A percentile compares a stretch with the other conserved stretches of the same genome.
Evolutionary conservation across 2,797 vertebrate genomes (phyloP).

Genomic region (Rhodeus uyekii): DNA sequence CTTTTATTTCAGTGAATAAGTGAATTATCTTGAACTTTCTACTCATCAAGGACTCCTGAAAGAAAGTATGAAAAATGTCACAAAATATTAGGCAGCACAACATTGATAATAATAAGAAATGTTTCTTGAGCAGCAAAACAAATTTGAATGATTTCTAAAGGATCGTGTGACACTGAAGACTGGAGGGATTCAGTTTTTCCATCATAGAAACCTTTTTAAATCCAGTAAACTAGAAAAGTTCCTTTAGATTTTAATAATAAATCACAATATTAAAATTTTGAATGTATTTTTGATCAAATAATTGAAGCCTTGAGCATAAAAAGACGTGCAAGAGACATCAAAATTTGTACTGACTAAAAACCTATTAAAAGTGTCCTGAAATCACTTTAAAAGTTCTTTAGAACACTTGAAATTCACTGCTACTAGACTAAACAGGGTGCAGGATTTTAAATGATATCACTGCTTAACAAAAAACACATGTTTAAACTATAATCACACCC

Average conservation of each 20-base stretch:
- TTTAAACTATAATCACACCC: neutral
- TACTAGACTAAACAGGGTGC: conserved; percentile 1
- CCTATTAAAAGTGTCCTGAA: neutral
- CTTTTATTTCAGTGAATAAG: neutral
- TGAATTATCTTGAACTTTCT: neutral
- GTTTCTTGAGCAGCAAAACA: neutral
- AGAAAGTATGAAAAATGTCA: no score
- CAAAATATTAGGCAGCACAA: no score
- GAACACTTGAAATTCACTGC: neutral
- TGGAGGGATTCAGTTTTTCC: neutral
- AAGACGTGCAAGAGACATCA: neutral
- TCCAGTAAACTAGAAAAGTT: neutral
- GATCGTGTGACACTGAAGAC: neutral
- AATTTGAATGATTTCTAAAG: no score
- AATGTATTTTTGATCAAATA: neutral
- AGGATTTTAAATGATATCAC: conserved; percentile 7
- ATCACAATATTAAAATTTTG: neutral
- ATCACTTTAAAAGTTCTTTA: neutral
- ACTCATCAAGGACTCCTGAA: no score
- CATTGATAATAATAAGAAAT: neutral
- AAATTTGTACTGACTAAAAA: neutral
- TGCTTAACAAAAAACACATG: conserved; percentile 3
- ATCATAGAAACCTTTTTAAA: neutral
- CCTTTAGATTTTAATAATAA: neutral
- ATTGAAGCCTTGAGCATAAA: neutral